Percentiles rank a stretch among this genome's conserved stretches.
These are phyloP conservation scores for Cercocebus atys DNA, from an alignment of 2,113 vertebrate genomes.

Conservation along the genomic window DNA sequence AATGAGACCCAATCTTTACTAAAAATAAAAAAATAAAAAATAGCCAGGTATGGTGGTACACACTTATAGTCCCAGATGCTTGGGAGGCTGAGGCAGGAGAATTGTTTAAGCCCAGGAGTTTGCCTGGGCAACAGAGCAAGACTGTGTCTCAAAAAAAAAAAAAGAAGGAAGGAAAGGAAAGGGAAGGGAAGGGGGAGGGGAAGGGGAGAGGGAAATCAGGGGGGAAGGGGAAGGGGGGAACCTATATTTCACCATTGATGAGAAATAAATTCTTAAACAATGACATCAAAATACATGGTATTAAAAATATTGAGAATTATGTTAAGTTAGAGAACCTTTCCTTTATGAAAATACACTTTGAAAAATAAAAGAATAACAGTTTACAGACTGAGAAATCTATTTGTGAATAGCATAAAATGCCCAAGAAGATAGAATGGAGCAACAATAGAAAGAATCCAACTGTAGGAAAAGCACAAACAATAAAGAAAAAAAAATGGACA, in stretches of 20 bases:
- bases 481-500: not conserved
- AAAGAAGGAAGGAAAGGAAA: no score
- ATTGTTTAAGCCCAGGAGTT: not conserved
- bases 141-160: not conserved
- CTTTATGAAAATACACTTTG: not conserved
- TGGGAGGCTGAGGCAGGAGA: not conserved
- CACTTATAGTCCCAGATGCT: no score
- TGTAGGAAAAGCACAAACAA: not conserved
- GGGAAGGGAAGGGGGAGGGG: no score
- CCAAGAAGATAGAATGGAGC: not conserved
- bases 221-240: no score
- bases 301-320: not conserved
- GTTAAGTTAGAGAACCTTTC: not conserved
- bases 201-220: no score
- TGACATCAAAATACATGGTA: not conserved
- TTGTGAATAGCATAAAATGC: no score
- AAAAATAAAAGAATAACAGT: not conserved
- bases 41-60: no score
- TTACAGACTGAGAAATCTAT: not conserved
- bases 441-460: not conserved
- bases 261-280: not conserved
- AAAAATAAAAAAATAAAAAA: no score
- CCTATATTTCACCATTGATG: not conserved
- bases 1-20: no score
- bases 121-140: not conserved